Base-by-base conservation (phyloP, 2,113 vertebrate species). In the Solea senegalensis region DNA sequence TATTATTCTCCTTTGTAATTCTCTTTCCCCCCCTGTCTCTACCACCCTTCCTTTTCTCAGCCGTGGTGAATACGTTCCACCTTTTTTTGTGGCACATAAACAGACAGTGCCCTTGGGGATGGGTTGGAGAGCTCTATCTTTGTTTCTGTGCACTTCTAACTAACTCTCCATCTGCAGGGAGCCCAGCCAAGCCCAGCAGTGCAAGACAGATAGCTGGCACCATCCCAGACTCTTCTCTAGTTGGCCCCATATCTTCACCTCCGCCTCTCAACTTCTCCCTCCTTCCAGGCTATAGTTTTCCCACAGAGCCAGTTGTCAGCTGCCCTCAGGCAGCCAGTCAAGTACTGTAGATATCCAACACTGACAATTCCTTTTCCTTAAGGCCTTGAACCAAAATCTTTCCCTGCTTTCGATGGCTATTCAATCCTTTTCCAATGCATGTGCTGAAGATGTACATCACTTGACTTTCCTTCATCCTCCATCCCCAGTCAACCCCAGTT, bases 101-200 rank as follows among this genome's bases (percentile, higher is more conserved):
- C 85, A 89, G 84, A 86, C 88, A 81, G 78, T 75, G 88, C 87
- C 90, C 89, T 90, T 89, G 78, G 86, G 87, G 88, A 89, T 59
- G 73, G 75, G 69, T 73, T 82, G 83, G 80, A 89, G 86, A 85
- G 88, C 84, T 85, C 75, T 72, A 86, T 88, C 88, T 92, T 91
- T 92, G 89, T 91, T 89, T 89, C 73, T 76, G 78, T 80, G 88
- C 79, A 86, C 87, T 86, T 88, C 89, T 90, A 89, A 91, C 90
- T 91, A 91, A 90, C 90, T 89, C 86, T 87, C 86, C 82, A 88
- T 90, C 90, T 90, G 87, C 78, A 63, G 85, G 87, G 85, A 89
- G 81, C 89, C 76, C 16, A 85, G 86, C 90, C 85, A 81, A 81
- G 80, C 88, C 89, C 86, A 84, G 88, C 87, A 84, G 88, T 74